Evolutionary conservation across 2,797 vertebrate genomes (phyloP), one percentile per base, ranked within the genome.

Genomic region (Parotocinclus haroldoi): DNA sequence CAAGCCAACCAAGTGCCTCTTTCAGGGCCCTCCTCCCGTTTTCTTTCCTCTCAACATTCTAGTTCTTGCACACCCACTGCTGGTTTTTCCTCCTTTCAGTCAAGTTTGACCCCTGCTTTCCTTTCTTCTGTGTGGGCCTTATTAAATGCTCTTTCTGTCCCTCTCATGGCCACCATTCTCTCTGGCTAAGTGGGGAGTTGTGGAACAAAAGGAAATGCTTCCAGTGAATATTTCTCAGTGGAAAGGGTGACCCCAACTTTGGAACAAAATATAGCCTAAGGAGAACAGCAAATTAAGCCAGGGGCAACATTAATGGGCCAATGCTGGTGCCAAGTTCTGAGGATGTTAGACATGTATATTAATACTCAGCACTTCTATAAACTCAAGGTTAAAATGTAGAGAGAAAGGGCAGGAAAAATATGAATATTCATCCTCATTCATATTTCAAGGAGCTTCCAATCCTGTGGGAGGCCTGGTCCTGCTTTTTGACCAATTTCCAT

Each of bases 341-440:
- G 76, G 68, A 78, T 69, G 92, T 94, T 91, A 94, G 93, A 95
- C 93, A 94, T 96, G 93, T 96, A 94, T 94, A 96, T 96, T 96
- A 94, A 98, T 94, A 95, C 92, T 95, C 94, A 93, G 93, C 93
- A 94, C 91, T 94, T 89, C 87, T 94, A 93, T 88, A 92, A 91
- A 92, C 74, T 88, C 84, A 49, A 64, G 80, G 78, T 68, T n/a
- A 8, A n/a, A n/a, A 85, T 13, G n/a, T 40, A 18, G 36, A 36
- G 13, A 42, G n/a, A 50, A 37, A 63, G 36, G 13, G 58, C 46
- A 51, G 12, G 10, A 42, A 52, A 65, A 95, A 96, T 96, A 98
- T 98, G 96, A 99, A 99, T 98, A 98, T 98, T 98, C 96, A 98
- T 98, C 92, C 92, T 98, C 95, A 97, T 98, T 97, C 95, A 96